A percentile compares a stretch with the other conserved stretches of the same genome.
Evolutionary conservation across 1,140 invertebrate genomes (phyloP).

Genomic region (Euwallacea similis): DNA sequence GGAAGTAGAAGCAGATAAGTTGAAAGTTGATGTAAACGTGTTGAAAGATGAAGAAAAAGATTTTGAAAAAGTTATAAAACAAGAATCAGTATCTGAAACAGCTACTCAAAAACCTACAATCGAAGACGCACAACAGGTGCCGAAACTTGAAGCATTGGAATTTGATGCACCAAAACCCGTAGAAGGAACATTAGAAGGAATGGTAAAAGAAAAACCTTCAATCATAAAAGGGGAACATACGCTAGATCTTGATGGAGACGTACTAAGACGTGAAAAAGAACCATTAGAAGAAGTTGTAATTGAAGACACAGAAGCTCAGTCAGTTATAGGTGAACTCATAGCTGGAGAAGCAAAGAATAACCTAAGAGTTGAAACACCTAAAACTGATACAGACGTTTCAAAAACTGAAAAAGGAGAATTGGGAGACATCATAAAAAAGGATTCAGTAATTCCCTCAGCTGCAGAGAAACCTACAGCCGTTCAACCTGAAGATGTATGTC

Average conservation of each 20-base stretch:
- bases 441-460: neutral
- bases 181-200: neutral
- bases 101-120: neutral
- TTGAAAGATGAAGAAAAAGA: neutral
- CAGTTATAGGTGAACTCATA: neutral
- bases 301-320: no score
- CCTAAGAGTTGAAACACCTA: no score
- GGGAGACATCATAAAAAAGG: neutral
- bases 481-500: neutral
- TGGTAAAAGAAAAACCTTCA: slow-evolving; percentile 11
- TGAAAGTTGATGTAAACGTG: neutral
- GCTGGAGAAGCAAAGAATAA: neutral
- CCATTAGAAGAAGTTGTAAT: no score
- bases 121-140: neutral
- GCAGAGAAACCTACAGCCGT: no score
- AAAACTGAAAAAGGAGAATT: neutral
- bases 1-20: neutral
- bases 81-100: neutral
- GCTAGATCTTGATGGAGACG: no score
- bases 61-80: neutral
- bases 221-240: neutral
- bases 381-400: neutral
- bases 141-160: neutral
- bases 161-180: neutral
- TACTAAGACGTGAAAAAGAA: no score